Conservation (phyloP, 2,113 vertebrate species). For the Peromyscus californicus region DNA sequence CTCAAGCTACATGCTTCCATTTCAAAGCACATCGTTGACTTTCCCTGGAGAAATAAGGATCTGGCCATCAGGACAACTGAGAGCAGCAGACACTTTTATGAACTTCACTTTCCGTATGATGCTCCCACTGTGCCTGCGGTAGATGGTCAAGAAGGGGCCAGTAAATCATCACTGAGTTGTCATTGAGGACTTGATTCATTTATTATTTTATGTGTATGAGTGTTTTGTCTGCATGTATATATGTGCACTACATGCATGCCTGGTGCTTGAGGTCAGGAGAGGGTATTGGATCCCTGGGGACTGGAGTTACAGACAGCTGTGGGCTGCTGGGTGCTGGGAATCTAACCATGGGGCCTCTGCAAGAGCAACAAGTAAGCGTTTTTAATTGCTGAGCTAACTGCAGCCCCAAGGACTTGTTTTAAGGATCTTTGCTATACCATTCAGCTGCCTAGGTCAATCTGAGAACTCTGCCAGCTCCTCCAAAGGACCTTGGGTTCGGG, state of each 20-base stretch:
- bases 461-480: background rate
- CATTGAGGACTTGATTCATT: background rate
- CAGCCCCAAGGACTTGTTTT: background rate
- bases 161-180: background rate
- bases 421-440: too few species aligned
- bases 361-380: background rate
- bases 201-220: background rate
- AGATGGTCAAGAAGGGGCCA: background rate
- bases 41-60: background rate
- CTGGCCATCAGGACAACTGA: background rate
- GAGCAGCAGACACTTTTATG: background rate
- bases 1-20: background rate
- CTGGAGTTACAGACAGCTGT: background rate
- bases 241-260: too few species aligned
- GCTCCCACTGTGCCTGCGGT: background rate
- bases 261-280: background rate
- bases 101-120: background rate
- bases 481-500: fast-evolving
- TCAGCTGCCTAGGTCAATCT: background rate
- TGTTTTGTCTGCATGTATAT: background rate
- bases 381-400: background rate
- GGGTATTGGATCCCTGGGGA: background rate
- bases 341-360: background rate
- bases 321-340: background rate
- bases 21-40: background rate